These are phyloP conservation scores for Sipha maydis DNA, from an alignment of 2,888 invertebrate species.

Conservation along the genomic window DNA sequence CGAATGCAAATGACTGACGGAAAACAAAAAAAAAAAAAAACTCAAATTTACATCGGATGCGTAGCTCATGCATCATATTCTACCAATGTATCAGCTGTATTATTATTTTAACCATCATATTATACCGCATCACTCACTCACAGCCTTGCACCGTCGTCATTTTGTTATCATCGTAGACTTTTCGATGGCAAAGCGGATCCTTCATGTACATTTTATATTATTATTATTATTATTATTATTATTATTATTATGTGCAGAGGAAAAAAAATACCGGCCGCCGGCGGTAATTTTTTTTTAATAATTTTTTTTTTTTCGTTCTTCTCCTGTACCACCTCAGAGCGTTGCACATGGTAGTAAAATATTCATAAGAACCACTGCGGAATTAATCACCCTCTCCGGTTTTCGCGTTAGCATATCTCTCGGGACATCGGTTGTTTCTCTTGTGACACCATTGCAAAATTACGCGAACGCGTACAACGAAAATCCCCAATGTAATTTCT, in stretches of 20 bases:
- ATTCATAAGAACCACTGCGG: slow-evolving; percentile 51
- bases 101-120: background rate
- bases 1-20: slow-evolving; percentile 23
- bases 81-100: background rate
- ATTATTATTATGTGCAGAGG: background rate
- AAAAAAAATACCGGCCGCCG: background rate
- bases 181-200: background rate
- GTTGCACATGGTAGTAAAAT: slow-evolving; percentile 45
- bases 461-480: background rate
- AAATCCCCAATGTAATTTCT: slow-evolving; percentile 62
- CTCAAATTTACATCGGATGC: background rate
- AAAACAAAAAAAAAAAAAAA: background rate
- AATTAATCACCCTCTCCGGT: slow-evolving; percentile 60
- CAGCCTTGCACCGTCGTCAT: background rate
- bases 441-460: slow-evolving; percentile 50
- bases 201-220: background rate
- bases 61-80: background rate
- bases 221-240: background rate
- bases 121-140: background rate
- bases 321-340: background rate
- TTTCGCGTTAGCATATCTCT: slow-evolving; percentile 60
- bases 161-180: background rate
- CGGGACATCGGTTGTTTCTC: slow-evolving; percentile 58
- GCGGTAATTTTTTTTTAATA: slow-evolving; percentile 35
- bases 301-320: background rate